Conservation (phyloP, 2,797 vertebrate species). For the Streptopelia turtur region DNA sequence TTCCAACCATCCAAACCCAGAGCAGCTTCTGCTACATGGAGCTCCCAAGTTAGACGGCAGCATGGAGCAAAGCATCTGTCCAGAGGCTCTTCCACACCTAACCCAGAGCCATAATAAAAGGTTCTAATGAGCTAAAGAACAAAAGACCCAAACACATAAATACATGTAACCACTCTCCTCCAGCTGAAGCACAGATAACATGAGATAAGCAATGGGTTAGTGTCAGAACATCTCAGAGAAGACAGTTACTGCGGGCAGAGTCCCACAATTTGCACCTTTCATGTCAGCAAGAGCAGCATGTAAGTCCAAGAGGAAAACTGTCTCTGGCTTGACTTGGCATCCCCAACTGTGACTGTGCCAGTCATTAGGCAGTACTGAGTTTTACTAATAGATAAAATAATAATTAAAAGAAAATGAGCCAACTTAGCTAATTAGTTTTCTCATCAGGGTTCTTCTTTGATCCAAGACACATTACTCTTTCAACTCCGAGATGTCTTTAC, state of each 20-base stretch:
- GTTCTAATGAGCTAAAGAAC: neutral
- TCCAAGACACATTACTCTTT: neutral
- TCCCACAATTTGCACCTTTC: neutral
- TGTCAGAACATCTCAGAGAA: neutral
- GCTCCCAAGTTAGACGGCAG: neutral
- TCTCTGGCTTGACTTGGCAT: neutral
- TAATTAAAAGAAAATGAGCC: neutral
- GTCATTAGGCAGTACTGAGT: neutral
- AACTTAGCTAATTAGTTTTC: neutral
- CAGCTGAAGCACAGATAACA: neutral
- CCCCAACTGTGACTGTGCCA: neutral
- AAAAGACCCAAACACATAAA: neutral
- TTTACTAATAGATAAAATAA: neutral
- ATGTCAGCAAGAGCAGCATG: fast-evolving
- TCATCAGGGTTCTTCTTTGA: neutral
- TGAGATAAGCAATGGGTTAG: neutral
- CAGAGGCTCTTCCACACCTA: fast-evolving
- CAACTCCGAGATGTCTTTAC: neutral
- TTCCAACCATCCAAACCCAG: neutral
- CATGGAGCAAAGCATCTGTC: neutral
- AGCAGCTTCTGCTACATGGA: neutral
- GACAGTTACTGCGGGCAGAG: neutral
- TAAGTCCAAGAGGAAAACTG: neutral
- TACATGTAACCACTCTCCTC: neutral
- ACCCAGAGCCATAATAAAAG: neutral